phyloP scores from a whole-genome alignment of 2,888 invertebrate species.

The Ommatoiulus sabulosus region DNA sequence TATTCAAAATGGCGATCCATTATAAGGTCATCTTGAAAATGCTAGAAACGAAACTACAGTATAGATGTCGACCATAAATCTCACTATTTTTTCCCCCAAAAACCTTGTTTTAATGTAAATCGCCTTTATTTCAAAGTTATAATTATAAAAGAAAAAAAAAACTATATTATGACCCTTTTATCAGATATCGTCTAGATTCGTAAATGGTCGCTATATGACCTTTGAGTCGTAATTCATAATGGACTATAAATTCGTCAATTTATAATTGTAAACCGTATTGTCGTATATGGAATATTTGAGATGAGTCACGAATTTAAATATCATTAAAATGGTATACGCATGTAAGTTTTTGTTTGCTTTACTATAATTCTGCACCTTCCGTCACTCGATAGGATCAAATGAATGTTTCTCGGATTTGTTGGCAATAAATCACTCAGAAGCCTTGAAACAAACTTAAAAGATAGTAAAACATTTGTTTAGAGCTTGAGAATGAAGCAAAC shows the following conservation, averaged over 20 bases:
- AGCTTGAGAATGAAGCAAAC: neutral
- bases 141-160: neutral
- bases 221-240: neutral
- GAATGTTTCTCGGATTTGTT: neutral
- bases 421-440: neutral
- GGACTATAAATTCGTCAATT: neutral
- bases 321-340: neutral
- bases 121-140: neutral
- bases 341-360: neutral
- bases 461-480: neutral
- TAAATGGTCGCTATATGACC: neutral
- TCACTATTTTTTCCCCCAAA: neutral
- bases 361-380: neutral
- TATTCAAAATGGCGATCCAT: neutral
- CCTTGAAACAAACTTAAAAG: neutral
- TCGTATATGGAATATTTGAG: neutral
- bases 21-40: neutral
- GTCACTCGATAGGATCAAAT: neutral
- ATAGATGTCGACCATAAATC: neutral
- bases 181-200: neutral
- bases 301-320: conserved; percentile 8
- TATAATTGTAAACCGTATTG: neutral
- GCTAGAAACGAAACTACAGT: neutral
- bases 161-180: neutral
- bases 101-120: neutral